Evolutionary conservation across 2,113 vertebrate genomes (phyloP).

Genomic region (Indicator indicator): DNA sequence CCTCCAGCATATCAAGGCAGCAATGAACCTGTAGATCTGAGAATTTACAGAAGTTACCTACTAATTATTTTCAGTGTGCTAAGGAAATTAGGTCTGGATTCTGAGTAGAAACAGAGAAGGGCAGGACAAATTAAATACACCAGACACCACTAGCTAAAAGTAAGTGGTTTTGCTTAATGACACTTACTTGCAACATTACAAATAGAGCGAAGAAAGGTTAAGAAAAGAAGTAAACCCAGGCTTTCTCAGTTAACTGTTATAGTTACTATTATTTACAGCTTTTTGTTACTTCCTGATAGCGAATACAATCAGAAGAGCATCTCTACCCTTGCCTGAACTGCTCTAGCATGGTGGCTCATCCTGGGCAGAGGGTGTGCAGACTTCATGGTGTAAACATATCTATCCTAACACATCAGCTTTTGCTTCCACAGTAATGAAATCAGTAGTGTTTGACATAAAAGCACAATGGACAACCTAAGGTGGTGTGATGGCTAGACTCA

Average conservation of each 20-base stretch:
- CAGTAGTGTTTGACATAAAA: background rate
- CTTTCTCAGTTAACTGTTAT: background rate
- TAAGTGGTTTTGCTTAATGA: background rate
- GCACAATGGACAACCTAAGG: background rate
- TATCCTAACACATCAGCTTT: background rate
- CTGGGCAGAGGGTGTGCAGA: background rate
- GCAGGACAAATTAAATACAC: background rate
- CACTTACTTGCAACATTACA: background rate
- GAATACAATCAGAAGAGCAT: background rate
- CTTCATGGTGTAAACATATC: background rate
- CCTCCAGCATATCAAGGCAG: background rate
- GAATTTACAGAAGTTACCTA: background rate
- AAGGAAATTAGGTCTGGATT: background rate
- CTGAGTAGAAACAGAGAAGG: background rate
- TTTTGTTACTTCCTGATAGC: background rate
- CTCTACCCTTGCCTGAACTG: background rate
- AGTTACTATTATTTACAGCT: background rate
- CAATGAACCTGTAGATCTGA: background rate
- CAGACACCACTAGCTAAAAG: background rate
- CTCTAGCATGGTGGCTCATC: background rate
- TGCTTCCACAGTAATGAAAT: too few species aligned
- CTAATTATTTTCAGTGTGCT: background rate
- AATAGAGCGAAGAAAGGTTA: background rate
- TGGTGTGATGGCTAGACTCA: background rate
- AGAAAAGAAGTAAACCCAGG: background rate